phyloP scores from a whole-genome alignment of 2,797 vertebrate genomes.

The Microcaecilia unicolor region DNA sequence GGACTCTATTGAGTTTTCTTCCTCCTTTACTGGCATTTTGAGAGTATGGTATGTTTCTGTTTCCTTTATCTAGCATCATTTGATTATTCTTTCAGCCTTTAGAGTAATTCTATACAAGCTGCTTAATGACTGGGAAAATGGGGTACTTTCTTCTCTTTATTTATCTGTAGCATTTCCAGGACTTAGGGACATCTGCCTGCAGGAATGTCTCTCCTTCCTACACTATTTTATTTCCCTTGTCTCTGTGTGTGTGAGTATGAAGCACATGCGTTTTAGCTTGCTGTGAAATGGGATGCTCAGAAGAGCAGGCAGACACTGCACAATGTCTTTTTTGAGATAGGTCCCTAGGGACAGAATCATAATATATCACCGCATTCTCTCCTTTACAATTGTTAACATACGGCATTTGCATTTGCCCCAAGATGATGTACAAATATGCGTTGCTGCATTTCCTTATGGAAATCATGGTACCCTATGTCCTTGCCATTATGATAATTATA shows the following conservation, averaged over 20 bases:
- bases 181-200: background rate
- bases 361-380: conserved; percentile 20
- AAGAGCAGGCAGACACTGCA: background rate
- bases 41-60: background rate
- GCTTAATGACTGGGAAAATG: too few species aligned
- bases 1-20: background rate
- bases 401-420: conserved; percentile 36
- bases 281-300: conserved; percentile 10
- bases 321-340: background rate
- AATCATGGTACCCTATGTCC: conserved; percentile 41
- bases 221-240: conserved; percentile 1
- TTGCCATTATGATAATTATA: conserved; percentile 40
- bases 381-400: conserved; percentile 31
- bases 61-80: background rate
- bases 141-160: fast-evolving
- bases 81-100: background rate
- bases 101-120: background rate
- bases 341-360: conserved; percentile 11
- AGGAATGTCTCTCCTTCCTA: background rate
- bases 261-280: conserved; percentile 3
- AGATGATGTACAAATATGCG: conserved; percentile 41
- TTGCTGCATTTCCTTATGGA: conserved; percentile 35
- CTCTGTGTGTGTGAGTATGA: background rate
- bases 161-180: background rate
- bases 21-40: background rate